A percentile compares a stretch with the other conserved stretches of the same genome.
These are phyloP conservation scores for Margarornis squamiger DNA, from an alignment of 2,797 vertebrate genomes.

Conservation along the genomic window DNA sequence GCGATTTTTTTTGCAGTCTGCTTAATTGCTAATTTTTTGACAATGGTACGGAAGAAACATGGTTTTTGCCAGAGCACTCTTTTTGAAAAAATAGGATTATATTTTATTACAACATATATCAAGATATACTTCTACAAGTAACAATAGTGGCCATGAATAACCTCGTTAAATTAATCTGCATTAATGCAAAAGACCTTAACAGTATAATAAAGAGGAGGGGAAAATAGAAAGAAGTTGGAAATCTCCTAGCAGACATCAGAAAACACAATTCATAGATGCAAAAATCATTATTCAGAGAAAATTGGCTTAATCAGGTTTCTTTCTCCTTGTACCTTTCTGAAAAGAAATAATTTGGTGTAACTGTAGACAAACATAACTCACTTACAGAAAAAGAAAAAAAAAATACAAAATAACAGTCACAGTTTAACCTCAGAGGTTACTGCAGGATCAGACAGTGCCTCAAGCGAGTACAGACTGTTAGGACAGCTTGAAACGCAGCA, in stretches of 20 bases:
- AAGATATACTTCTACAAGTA: conserved; percentile 13
- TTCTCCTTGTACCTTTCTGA: neutral
- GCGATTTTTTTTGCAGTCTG: neutral
- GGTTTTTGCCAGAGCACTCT: neutral
- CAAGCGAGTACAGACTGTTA: neutral
- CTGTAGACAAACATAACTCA: neutral
- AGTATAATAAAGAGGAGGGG: neutral
- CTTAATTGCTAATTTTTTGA: conserved; percentile 21
- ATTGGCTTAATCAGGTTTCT: neutral
- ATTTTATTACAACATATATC: conserved; percentile 31
- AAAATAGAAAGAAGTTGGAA: neutral
- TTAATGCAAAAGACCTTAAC: conserved; percentile 1
- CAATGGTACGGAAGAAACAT: neutral
- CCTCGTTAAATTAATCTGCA: conserved; percentile 41
- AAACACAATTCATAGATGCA: neutral
- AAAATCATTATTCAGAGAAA: neutral
- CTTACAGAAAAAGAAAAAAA: neutral
- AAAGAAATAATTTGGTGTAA: neutral
- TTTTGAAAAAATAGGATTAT: conserved; percentile 13
- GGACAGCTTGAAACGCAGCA: neutral
- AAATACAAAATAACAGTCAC: accelerated
- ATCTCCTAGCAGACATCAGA: neutral
- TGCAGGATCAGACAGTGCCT: neutral
- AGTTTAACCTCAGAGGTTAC: neutral
- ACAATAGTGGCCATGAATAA: neutral